phyloP scores from a whole-genome alignment of 2,797 vertebrate genomes.

The Potorous gilbertii region DNA sequence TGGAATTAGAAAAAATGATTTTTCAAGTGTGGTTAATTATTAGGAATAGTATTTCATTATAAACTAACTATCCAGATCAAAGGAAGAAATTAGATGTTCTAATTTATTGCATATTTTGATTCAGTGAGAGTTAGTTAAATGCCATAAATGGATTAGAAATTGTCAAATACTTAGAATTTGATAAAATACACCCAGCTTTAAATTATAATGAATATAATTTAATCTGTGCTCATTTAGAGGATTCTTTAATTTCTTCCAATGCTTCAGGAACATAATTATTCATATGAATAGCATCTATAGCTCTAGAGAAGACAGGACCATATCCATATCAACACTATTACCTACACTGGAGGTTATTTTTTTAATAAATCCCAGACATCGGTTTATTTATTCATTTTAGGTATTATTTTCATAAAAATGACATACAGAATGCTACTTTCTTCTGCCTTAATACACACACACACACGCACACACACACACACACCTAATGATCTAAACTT shows the following conservation, averaged over 20 bases:
- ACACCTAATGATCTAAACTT: background rate
- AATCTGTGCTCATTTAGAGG: background rate
- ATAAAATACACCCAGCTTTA: conserved; percentile 34
- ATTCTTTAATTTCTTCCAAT: conserved; percentile 23
- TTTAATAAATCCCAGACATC: conserved; percentile 28
- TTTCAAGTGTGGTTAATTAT: conserved; percentile 54
- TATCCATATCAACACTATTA: conserved; percentile 39
- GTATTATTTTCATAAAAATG: conserved; percentile 30
- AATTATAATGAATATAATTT: conserved; percentile 16
- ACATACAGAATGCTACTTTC: background rate
- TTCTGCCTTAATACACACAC: background rate
- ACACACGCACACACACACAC: background rate
- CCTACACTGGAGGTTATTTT: conserved; percentile 5
- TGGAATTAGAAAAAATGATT: conserved; percentile 64
- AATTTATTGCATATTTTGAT: conserved; percentile 23
- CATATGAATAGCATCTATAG: conserved; percentile 17
- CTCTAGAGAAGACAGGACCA: conserved; percentile 2
- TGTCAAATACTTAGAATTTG: conserved; percentile 47
- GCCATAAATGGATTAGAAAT: conserved; percentile 21
- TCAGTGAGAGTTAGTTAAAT: conserved; percentile 33
- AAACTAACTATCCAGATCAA: conserved; percentile 43
- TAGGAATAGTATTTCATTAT: conserved; percentile 33
- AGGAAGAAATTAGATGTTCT: conserved; percentile 34
- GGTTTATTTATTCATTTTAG: background rate
- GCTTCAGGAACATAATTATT: conserved; percentile 33